These are phyloP conservation scores for Rhabdomys dilectus DNA, from an alignment of 2,113 vertebrate species.

Conservation along the genomic window DNA sequence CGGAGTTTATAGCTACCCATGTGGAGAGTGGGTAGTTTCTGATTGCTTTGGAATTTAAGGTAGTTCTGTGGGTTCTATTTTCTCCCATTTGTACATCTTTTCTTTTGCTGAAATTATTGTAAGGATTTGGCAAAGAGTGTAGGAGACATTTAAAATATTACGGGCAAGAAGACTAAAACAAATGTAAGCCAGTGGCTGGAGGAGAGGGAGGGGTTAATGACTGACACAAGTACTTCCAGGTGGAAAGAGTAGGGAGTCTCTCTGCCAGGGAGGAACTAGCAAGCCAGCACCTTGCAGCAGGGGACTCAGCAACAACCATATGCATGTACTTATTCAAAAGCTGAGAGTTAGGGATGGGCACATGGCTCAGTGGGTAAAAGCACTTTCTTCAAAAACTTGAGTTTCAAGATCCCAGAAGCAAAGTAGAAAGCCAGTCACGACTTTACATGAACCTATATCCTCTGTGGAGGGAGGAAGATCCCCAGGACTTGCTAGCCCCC, in stretches of 20 bases:
- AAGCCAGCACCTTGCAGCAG: accelerated
- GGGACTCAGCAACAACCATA: accelerated
- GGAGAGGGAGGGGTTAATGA: neutral
- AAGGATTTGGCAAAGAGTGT: neutral
- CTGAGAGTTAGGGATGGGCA: neutral
- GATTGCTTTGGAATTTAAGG: conserved; percentile 72
- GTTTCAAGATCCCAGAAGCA: neutral
- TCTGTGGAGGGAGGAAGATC: neutral
- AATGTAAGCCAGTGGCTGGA: neutral
- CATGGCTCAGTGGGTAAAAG: neutral
- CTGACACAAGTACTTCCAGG: neutral
- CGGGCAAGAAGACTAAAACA: neutral
- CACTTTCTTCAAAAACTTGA: neutral
- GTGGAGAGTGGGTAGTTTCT: conserved; percentile 65
- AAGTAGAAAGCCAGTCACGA: too few relatives aligned
- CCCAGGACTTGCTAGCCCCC: neutral
- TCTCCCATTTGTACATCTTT: conserved; percentile 17
- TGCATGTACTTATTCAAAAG: neutral
- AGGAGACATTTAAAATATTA: conserved; percentile 30
- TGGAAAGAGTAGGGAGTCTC: neutral
- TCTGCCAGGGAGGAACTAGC: neutral
- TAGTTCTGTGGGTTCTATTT: conserved; percentile 63
- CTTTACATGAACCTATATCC: neutral
- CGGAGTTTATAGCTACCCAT: conserved; percentile 52
- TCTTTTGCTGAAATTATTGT: conserved; percentile 26